Base-by-base conservation (phyloP, 2,113 vertebrate genomes). In the Hemichromis elongatus region DNA sequence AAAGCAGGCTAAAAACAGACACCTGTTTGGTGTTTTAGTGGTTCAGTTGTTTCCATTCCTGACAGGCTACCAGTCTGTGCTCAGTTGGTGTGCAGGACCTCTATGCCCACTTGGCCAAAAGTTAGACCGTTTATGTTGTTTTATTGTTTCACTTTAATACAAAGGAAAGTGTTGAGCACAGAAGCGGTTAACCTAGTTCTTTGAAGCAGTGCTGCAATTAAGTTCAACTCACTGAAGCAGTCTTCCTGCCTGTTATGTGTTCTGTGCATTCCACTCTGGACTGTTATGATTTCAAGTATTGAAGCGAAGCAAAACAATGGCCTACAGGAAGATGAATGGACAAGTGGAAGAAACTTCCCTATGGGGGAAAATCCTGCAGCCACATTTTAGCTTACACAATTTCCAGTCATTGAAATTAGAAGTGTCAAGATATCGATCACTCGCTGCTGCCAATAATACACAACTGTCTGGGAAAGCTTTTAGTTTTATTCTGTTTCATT, bases 371-470 rank as follows among this genome's bases (percentile, higher is more conserved):
- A 30, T 73, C 42, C 24, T 30, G 40, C 66, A 45, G 28, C 30
- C 40, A 18, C 4, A 13, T 54, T 75, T 14, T 14, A 5, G 33
- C 19, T 28, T 5, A 24, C 18, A 54, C 10, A 4, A 19, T 70
- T 82, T 80, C 66, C 53, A 12, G 11, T 8, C 18, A 30, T 19
- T 59, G 9, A 42, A 79, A 63, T 14, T 26, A 6, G 21, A 9
- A 19, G 19, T 57, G 52, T 30, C 55, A 53, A 59, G 47, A 18
- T 6, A 61, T n/a, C 30, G 0, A 5, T 30, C 42, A 50, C 26
- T 75, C 0, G 1, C 1, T 3, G 68, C 42, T 50, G 42, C 2
- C 68, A 12, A 12, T 0, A 16, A 30, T 9, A 13, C 30, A 47
- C 24, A 28, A 24, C 7, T 26, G 21, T 70, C 66, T 45, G 16